phyloP scores from a whole-genome alignment of 2,888 invertebrate genomes.

The Troides helena region DNA sequence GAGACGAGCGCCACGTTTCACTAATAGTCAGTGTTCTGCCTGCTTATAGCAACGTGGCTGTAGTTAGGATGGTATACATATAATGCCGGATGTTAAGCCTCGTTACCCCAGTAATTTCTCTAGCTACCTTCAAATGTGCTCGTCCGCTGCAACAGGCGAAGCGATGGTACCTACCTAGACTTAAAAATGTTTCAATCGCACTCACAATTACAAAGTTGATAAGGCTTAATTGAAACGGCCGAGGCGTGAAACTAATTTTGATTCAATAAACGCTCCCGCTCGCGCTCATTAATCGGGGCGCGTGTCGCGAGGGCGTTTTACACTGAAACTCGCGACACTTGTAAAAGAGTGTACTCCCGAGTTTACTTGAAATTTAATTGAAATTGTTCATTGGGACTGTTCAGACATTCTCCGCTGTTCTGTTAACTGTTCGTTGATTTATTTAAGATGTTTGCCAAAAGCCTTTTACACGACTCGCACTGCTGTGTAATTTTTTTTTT shows the following conservation, averaged over 20 bases:
- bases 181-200: background rate
- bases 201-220: conserved; percentile 2
- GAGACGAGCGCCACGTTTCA: too few relatives aligned
- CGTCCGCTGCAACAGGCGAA: too few relatives aligned
- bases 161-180: background rate
- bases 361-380: conserved; percentile 42
- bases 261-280: conserved; percentile 18
- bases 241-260: conserved; percentile 17
- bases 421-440: conserved; percentile 11
- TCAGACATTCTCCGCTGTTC: conserved; percentile 32
- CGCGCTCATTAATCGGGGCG: conserved; percentile 12
- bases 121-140: too few relatives aligned
- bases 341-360: conserved; percentile 38
- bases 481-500: too few relatives aligned
- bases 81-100: too few relatives aligned
- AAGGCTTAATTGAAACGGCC: conserved; percentile 9
- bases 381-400: conserved; percentile 40
- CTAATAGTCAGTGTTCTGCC: too few relatives aligned
- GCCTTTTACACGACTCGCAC: background rate
- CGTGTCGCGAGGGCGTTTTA: conserved; percentile 9
- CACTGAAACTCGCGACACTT: conserved; percentile 38
- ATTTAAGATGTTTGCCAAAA: conserved; percentile 1
- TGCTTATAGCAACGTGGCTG: too few relatives aligned
- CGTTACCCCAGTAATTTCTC: too few relatives aligned
- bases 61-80: too few relatives aligned